Evolutionary conservation across 1,140 invertebrate species (phyloP).

Genomic region (Habropoda laboriosa): DNA sequence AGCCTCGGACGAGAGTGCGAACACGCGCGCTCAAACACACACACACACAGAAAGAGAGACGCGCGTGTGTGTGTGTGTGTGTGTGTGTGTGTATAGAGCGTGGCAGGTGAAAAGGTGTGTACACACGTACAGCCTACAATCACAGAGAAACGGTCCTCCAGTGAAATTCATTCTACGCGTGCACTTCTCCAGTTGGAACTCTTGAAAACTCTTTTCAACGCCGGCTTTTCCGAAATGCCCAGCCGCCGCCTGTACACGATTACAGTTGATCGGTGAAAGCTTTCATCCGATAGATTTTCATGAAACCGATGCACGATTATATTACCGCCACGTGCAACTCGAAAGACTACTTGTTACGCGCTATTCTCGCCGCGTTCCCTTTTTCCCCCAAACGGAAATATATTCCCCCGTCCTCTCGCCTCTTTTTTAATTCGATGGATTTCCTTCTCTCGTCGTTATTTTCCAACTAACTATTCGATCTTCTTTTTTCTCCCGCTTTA

Average conservation of each 20-base stretch:
- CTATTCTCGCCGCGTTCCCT: neutral
- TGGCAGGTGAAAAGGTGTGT: too few species aligned
- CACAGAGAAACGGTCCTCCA: conserved; percentile 47
- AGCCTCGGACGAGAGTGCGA: conserved; percentile 40
- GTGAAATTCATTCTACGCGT: conserved; percentile 63
- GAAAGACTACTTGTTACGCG: conserved; percentile 12
- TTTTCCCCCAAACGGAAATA: neutral
- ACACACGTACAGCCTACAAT: neutral
- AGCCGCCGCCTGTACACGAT: conserved; percentile 46
- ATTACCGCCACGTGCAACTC: conserved; percentile 18
- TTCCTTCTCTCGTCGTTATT: too few species aligned
- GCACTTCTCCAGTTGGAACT: conserved; percentile 52
- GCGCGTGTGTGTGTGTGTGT: neutral
- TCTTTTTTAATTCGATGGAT: neutral
- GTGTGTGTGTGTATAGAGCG: too few species aligned
- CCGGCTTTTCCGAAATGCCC: conserved; percentile 46
- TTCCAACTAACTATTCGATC: too few species aligned
- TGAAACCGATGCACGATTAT: conserved; percentile 3
- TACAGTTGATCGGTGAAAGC: conserved; percentile 39
- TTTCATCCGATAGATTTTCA: conserved; percentile 23
- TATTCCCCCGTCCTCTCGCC: too few species aligned
- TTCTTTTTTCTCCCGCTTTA: too few species aligned
- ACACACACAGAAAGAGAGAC: too few species aligned
- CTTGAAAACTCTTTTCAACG: conserved; percentile 62
- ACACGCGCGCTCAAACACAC: neutral